Conservation (phyloP, 2,888 invertebrate genomes). For the Adelognathus sp. region DNA sequence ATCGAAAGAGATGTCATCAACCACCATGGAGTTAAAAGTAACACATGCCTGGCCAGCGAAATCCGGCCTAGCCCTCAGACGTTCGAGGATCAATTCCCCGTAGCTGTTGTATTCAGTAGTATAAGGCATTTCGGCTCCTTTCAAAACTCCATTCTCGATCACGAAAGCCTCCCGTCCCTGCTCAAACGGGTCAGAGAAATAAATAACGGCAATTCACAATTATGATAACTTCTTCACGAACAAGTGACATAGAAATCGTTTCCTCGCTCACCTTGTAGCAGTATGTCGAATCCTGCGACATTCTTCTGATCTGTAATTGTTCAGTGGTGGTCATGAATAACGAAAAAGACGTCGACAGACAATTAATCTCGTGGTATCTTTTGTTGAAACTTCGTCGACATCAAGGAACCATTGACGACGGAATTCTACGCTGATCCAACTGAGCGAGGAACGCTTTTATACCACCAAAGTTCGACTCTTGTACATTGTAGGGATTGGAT, state of each 20-base stretch:
- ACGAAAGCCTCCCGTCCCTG: conserved; percentile 38
- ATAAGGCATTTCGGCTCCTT: conserved; percentile 36
- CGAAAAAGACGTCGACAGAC: neutral
- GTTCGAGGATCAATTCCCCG: conserved; percentile 62
- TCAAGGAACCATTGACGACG: neutral
- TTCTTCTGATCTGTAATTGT: conserved; percentile 1
- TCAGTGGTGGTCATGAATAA: neutral
- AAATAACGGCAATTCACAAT: neutral
- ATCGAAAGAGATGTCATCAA: neutral
- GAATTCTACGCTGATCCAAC: neutral
- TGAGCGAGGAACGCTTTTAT: neutral
- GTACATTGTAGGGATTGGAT: neutral
- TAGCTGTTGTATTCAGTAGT: conserved; percentile 37
- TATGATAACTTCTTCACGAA: neutral
- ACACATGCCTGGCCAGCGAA: conserved; percentile 65
- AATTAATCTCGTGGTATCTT: neutral
- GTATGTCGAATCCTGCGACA: conserved; percentile 43
- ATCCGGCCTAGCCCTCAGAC: conserved; percentile 49
- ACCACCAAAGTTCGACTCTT: neutral
- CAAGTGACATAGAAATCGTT: neutral
- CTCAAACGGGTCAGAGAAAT: neutral
- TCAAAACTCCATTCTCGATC: conserved; percentile 54
- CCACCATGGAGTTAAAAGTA: neutral
- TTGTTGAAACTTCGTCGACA: neutral
- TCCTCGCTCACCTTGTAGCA: conserved; percentile 36